Base-by-base conservation (phyloP, 2,888 invertebrate species). In the Salpingus planirostris region DNA sequence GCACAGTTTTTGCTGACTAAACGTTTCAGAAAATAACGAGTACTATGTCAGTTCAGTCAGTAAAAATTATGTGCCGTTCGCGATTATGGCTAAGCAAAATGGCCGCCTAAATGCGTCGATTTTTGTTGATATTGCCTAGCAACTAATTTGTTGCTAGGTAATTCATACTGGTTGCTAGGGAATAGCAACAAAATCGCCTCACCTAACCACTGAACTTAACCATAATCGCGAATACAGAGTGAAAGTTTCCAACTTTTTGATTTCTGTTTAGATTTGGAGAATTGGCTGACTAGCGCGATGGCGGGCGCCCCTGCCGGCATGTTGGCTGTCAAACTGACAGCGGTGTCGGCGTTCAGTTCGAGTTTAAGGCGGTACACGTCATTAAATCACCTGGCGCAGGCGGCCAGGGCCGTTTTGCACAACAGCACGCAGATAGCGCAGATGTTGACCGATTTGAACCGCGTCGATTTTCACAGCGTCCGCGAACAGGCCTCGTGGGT, bases 391-490 rank as follows among this genome's bases (percentile, higher is more conserved):
- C 73, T 97, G 54, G 96, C 97, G 40, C 73, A 73, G 43, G 92
- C 93, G 27, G 96, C 96, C 3, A 74, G 96, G 31, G 93, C 95
- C 30, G 96, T 97, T 33, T 76, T 97, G 45, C 89, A 91, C 65
- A 97, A 96, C 67, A 81, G 86, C 46, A 80, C 84, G 47, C 95
- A 96, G 71, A 93, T 96, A 55, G 80, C 82, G 49, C 90, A 96
- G 74, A 98, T 98, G 97, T 69, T 93, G 42, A 78, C 87, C 13
- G 97, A 98, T 69, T 73, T 98, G 49, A 95, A 92, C 69, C 82
- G 95, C 46, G 95, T 98, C 23, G 97, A 98, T 69, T 96, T 98
- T 69, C 86, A 90, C 59, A 93, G 95, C 69, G 93, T 98, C 8
- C 92, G 90, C 54, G 70, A 72, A 52, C 78, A 92, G 73, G 96